phyloP scores from a whole-genome alignment of 2,797 vertebrate species.

The Galago senegalensis region DNA sequence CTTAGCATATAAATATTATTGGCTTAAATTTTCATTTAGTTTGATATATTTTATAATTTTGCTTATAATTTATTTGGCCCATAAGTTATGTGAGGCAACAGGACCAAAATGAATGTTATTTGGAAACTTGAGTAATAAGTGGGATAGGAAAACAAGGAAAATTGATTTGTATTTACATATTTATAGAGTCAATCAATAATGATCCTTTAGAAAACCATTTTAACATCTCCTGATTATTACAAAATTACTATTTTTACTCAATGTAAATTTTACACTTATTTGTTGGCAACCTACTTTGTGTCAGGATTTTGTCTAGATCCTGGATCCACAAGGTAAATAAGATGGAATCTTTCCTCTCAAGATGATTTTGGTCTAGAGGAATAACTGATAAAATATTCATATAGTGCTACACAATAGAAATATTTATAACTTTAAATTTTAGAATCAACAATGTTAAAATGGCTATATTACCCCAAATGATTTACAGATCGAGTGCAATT shows the following conservation, averaged over 20 bases:
- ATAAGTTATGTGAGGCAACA: neutral
- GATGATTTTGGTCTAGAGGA: neutral
- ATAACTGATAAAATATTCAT: slow-evolving; percentile 9
- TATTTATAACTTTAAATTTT: neutral
- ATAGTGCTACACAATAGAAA: neutral
- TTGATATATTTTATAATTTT: slow-evolving; percentile 3
- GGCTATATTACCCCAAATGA: too few species aligned
- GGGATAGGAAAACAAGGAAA: neutral
- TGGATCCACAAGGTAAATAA: neutral
- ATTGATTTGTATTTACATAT: neutral
- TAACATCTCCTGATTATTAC: neutral
- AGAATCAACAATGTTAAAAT: too few species aligned
- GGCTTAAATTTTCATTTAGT: neutral
- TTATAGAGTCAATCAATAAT: neutral
- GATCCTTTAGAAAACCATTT: neutral
- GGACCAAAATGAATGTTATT: neutral
- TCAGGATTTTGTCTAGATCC: neutral
- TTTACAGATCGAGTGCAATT: too few species aligned
- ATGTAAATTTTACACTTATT: neutral
- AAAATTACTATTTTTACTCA: neutral
- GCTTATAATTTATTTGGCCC: neutral
- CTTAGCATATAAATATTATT: neutral
- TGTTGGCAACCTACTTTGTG: neutral
- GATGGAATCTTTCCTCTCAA: neutral
- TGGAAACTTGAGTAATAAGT: slow-evolving; percentile 14